A percentile compares a stretch with the other conserved stretches of the same genome.
phyloP scores from a whole-genome alignment of 2,113 vertebrate species.

The Canis aureus region DNA sequence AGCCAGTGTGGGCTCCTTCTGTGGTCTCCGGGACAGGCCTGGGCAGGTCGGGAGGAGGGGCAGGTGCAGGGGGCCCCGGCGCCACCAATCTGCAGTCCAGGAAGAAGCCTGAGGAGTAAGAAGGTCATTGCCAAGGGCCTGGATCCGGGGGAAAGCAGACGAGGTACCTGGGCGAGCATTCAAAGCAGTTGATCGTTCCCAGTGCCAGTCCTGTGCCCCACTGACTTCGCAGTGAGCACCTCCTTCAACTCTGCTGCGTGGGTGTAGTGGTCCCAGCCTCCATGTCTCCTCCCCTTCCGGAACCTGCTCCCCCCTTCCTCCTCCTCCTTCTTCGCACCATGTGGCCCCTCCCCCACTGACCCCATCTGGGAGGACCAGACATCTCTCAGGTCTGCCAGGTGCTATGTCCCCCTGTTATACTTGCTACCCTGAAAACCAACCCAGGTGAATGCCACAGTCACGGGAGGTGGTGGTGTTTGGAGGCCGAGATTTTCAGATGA shows the following conservation, averaged over 20 bases:
- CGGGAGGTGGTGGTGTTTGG: fast-evolving
- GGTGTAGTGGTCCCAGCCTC: neutral
- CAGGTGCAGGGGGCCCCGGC: neutral
- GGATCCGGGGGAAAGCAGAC: neutral
- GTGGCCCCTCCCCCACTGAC: neutral
- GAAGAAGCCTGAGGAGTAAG: neutral
- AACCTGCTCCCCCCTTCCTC: neutral
- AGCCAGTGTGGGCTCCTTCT: neutral
- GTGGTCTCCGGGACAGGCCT: neutral
- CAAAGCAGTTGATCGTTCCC: neutral
- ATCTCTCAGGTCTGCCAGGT: neutral
- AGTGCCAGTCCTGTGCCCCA: too few species aligned
- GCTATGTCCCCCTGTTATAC: neutral
- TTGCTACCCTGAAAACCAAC: neutral
- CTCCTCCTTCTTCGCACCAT: neutral
- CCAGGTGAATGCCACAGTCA: fast-evolving
- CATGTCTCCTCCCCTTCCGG: neutral
- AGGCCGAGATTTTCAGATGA: fast-evolving
- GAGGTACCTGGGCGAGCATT: neutral
- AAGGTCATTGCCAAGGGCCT: neutral
- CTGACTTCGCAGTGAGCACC: neutral
- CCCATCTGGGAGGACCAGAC: too few species aligned
- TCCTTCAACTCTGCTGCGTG: neutral
- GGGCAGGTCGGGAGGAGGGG: neutral
- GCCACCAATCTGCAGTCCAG: neutral